Base-by-base conservation (phyloP, 2,113 vertebrate genomes). In the Cyprinodon variegatus region DNA sequence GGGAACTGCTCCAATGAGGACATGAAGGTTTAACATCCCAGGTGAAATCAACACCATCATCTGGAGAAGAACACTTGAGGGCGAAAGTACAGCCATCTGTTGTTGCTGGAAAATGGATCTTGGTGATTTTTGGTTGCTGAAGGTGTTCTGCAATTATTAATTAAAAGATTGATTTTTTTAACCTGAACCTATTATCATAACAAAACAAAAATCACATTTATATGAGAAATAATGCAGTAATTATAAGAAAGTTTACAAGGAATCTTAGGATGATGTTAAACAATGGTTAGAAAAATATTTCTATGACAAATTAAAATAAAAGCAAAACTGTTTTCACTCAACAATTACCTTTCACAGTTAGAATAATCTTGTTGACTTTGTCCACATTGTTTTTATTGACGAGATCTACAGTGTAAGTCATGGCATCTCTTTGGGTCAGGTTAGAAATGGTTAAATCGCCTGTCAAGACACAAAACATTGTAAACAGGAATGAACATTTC, bases 391-490 rank as follows among this genome's bases (percentile, higher is more conserved):
- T 0, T 0, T 0, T 4, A 13, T 29, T 17, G 39, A 1, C 0
- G 6, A 92, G 0, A 0, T 61, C 17, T 2, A 85, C 83, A 0
- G 0, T 78, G 71, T 93, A 94, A 0, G 12, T 59, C 46, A n/a
- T 65, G 5, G 1, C 46, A 39, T 94, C 92, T 0, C 2, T 1
- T 6, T 0, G 0, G 0, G 0, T 82, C 72, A 94, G 3, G 15
- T 77, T 3, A 4, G 0, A 3, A 4, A 94, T 92, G 1, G n/a
- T 74, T 75, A 94, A 71, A 70, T 93, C 74, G 11, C 91, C 93
- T 90, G 29, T 14, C 48, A 2, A 22, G 46, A 2, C 9, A 71
- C 17, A 12, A 50, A 29, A 57, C 5, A 0, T 1, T 0, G 20
- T 46, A 10, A 43, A n/a, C 0, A 45, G 38, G 50, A 66, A 15